Evolutionary conservation across 2,888 invertebrate genomes (phyloP), one percentile per base, ranked within the genome.

Genomic region (Empis stercorea): DNA sequence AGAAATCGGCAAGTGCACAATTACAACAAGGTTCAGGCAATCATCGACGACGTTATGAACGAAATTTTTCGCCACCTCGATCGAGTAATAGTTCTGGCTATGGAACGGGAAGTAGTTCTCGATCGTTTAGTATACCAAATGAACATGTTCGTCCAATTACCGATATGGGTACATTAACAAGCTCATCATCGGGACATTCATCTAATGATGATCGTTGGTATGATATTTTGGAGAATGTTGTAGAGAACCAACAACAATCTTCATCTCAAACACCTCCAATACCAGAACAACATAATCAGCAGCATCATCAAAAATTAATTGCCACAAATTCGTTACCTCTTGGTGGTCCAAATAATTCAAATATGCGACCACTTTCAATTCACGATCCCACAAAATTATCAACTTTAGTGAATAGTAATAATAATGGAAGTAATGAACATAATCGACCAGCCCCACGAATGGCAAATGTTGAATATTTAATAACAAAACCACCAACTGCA

Each of bases 41-140:
- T 51, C 80, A 81, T 61, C 75, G 83, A 44, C 76, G 79, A 58
- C 75, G 80, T 51, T 83, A 81, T 68, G 84, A 85, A 61, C 73
- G 85, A 50, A 82, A 82, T 56, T 70, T 84, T 66, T 80, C 81
- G 41, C 87, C 87, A 43, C 87, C 87, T 45, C 76, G 86, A 59
- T 82, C 87, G 52, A 81, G 81, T 59, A 85, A 84, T 63, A 86
- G 85, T 71, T 86, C 86, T 34, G 87, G 87, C 4, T 88, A 88
- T 63, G 87, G 87, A 48, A 87, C 87, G 9, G 87, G 86, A 6
- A 71, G 71, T 55, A 72, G 71, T 51, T 69, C 69, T 46, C 66
- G 70, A 52, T 71, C 72, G 17, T 69, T 69, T 51, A 64, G 63
- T 48, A 65, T 62, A 34, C 57, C 52, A 32, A 55, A 54, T 46